Evolutionary conservation across 2,888 invertebrate species (phyloP), one percentile per base, ranked within the genome.

Genomic region (Drosophila anomelani): DNA sequence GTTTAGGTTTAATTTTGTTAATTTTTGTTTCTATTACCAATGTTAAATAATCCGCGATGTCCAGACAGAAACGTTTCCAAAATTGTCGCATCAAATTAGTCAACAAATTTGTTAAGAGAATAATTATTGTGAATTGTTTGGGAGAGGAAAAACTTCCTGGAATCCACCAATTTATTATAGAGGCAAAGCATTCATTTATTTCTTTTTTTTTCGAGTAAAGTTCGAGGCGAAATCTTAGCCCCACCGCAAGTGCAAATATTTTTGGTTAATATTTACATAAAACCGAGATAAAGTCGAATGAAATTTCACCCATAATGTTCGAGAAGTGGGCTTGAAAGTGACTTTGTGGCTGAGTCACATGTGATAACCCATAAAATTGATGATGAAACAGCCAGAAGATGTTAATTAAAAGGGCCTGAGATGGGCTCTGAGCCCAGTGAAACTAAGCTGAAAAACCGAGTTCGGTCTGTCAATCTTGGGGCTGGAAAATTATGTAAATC

Each of bases 361-460:
- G 69, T 23, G 49, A 69, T 69, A 69, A 69, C 41, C 20, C 29
- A 23, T 5, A 4, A 23, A 36, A 23, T 10, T 23, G 57, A 69
- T 69, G 69, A 69, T 32, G 73, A 73, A 73, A 73, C 54, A 43
- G 32, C 9, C 68, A 69, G 58, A 69, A 69, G 68, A 69, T 69
- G 68, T 32, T 69, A 69, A 69, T 69, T 69, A 69, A 58, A 47
- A 17, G 55, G 69, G 8, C 29, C 29, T 29, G 47, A 10, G 47
- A 47, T 47, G 47, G 12, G 46, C 17, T 17, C 32, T 32, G 23
- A 6, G 9, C 44, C 54, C 54, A 78, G 82, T 81, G 85, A 84
- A 84, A 87, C 78, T 78, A 63, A 76, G 71, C 80, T 58, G 82
- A 75, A 87, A 75, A 84, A 67, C 73, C 70, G 49, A 29, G 58